Conservation (phyloP, 2,888 invertebrate species). For the Campopleginae sp. region DNA sequence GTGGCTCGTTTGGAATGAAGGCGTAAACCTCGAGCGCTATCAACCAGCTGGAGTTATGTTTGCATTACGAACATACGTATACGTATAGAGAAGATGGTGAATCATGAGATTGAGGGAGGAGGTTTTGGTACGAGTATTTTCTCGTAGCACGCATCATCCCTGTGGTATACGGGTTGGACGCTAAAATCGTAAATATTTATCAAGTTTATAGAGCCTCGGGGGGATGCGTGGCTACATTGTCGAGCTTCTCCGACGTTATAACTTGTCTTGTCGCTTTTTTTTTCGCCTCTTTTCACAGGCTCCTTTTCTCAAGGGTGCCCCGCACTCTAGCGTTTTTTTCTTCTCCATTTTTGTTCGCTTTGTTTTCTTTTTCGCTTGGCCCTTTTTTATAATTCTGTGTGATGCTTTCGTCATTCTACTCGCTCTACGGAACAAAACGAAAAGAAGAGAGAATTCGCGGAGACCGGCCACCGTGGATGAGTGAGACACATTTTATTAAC, state of each 20-base stretch:
- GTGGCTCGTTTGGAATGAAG: conserved; percentile 38
- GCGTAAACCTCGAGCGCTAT: conserved; percentile 26
- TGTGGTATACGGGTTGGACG: conserved; percentile 54
- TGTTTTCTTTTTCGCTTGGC: conserved; percentile 47
- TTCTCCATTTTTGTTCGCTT: conserved; percentile 38
- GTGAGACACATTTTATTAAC: conserved; percentile 32
- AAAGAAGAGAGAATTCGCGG: conserved; percentile 48
- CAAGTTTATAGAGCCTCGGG: conserved; percentile 75
- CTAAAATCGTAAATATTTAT: conserved; percentile 79
- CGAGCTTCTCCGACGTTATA: conserved; percentile 43
- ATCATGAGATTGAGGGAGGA: conserved; percentile 40
- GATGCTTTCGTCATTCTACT: conserved; percentile 64
- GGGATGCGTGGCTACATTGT: conserved; percentile 59
- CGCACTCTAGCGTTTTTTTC: conserved; percentile 53
- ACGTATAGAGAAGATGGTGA: conserved; percentile 10
- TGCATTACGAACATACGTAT: conserved; percentile 8
- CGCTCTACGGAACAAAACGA: conserved; percentile 57
- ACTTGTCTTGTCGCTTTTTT: conserved; percentile 38
- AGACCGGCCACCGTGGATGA: conserved; percentile 42
- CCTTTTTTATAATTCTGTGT: conserved; percentile 64
- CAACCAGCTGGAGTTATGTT: conserved; percentile 40
- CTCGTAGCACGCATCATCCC: conserved; percentile 52
- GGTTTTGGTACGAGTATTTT: conserved; percentile 49
- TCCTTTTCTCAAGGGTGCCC: conserved; percentile 44
- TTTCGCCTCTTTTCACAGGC: conserved; percentile 16